A percentile compares a stretch with the other conserved stretches of the same genome.
phyloP scores from a whole-genome alignment of 2,888 invertebrate genomes.

The Epinotia bilunana region DNA sequence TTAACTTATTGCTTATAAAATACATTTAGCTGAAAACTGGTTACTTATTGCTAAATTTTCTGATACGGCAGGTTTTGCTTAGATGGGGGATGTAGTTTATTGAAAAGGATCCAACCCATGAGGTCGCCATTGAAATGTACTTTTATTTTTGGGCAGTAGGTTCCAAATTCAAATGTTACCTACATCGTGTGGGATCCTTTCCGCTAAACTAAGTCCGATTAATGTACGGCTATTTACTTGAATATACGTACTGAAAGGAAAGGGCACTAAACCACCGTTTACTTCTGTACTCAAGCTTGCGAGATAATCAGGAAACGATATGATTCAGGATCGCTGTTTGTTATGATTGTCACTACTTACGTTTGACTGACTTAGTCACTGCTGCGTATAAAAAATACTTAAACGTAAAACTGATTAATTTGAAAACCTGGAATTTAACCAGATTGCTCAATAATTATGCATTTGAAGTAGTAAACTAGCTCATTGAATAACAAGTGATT shows the following conservation, averaged over 20 bases:
- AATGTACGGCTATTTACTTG: background rate
- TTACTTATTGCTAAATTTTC: background rate
- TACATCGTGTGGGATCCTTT: too few relatives aligned
- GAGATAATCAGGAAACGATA: background rate
- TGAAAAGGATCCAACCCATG: too few relatives aligned
- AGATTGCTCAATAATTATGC: background rate
- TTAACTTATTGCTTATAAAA: background rate
- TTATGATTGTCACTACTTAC: slow-evolving; percentile 28
- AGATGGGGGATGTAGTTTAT: too few relatives aligned
- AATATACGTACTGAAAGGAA: background rate
- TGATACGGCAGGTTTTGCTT: too few relatives aligned
- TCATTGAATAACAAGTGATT: slow-evolving; percentile 49
- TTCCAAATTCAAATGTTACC: too few relatives aligned
- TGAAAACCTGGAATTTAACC: slow-evolving; percentile 1
- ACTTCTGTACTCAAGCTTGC: background rate
- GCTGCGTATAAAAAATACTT: slow-evolving; percentile 33
- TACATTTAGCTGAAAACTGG: slow-evolving; percentile 3
- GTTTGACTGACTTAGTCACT: slow-evolving; percentile 27
- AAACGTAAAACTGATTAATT: slow-evolving; percentile 8
- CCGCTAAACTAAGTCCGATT: too few relatives aligned
- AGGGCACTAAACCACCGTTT: background rate
- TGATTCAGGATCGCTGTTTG: slow-evolving; percentile 21
- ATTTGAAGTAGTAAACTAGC: slow-evolving; percentile 52
- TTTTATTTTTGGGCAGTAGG: too few relatives aligned
- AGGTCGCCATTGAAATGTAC: too few relatives aligned